A percentile compares a stretch with the other conserved stretches of the same genome.
Conservation (phyloP, 2,888 invertebrate genomes). For the Spilarctia lutea region DNA sequence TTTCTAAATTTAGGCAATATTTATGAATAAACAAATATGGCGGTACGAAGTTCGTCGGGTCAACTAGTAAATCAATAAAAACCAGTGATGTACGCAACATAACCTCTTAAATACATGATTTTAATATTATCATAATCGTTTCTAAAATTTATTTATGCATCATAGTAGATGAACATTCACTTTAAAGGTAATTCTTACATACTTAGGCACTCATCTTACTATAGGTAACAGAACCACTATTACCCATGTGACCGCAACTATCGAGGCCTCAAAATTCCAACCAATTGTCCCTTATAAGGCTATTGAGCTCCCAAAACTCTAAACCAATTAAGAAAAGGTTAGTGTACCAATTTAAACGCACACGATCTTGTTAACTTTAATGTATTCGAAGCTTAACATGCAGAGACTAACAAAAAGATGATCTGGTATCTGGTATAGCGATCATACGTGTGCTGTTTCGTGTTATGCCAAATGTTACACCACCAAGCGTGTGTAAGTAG, state of each 20-base stretch:
- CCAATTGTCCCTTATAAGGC: background rate
- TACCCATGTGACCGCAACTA: background rate
- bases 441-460: conserved; percentile 46
- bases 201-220: background rate
- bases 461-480: conserved; percentile 36
- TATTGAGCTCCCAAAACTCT: background rate
- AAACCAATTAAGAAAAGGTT: conserved; percentile 13
- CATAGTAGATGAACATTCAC: too few species aligned
- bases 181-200: too few species aligned
- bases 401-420: conserved; percentile 43
- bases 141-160: too few species aligned
- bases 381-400: conserved; percentile 18
- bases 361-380: conserved; percentile 14
- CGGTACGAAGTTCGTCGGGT: too few species aligned
- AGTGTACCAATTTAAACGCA: conserved; percentile 14
- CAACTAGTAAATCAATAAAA: too few species aligned
- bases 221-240: background rate
- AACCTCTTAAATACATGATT: too few species aligned
- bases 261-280: background rate
- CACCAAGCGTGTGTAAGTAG: conserved; percentile 1
- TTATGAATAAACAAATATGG: too few species aligned
- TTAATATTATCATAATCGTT: too few species aligned
- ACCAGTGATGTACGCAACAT: background rate
- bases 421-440: conserved; percentile 46
- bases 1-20: too few species aligned